A percentile compares a stretch with the other conserved stretches of the same genome.
phyloP scores from a whole-genome alignment of 2,113 vertebrate species.

The Polypterus senegalus region DNA sequence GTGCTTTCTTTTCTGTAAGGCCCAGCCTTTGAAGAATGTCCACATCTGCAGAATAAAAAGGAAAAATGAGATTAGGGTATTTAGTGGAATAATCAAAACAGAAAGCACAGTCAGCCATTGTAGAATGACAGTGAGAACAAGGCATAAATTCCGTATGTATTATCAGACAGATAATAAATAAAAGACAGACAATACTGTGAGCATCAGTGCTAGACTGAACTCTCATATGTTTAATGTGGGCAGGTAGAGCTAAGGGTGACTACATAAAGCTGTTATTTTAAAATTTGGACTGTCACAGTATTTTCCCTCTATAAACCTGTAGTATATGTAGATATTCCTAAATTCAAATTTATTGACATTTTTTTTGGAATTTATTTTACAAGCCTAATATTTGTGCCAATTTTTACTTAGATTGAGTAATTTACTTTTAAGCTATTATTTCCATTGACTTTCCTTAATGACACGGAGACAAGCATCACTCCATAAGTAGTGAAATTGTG shows the following conservation, averaged over 20 bases:
- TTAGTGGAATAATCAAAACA: not conserved
- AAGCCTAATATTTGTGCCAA: too few species aligned
- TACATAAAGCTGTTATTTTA: too few species aligned
- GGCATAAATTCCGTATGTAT: not conserved
- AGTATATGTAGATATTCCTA: too few species aligned
- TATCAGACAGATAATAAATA: not conserved
- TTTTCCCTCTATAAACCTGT: too few species aligned
- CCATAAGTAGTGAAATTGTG: too few species aligned
- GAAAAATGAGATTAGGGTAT: not conserved
- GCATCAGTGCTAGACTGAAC: not conserved
- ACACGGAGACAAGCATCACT: too few species aligned
- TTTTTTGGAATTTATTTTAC: too few species aligned
- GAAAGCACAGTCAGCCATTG: not conserved
- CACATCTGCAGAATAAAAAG: slow-evolving; percentile 64
- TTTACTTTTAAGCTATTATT: too few species aligned
- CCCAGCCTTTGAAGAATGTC: slow-evolving; percentile 83
- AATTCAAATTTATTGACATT: too few species aligned
- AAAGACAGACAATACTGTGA: not conserved
- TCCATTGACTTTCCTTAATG: too few species aligned
- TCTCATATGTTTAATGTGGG: not conserved
- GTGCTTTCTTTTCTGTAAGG: slow-evolving; percentile 58
- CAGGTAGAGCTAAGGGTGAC: not conserved
- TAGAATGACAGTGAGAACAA: not conserved
- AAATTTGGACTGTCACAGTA: too few species aligned
- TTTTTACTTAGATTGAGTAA: too few species aligned